Evolutionary conservation across 2,888 invertebrate species (phyloP), one percentile per base, ranked within the genome.

Genomic region (Drosophila paranaensis): DNA sequence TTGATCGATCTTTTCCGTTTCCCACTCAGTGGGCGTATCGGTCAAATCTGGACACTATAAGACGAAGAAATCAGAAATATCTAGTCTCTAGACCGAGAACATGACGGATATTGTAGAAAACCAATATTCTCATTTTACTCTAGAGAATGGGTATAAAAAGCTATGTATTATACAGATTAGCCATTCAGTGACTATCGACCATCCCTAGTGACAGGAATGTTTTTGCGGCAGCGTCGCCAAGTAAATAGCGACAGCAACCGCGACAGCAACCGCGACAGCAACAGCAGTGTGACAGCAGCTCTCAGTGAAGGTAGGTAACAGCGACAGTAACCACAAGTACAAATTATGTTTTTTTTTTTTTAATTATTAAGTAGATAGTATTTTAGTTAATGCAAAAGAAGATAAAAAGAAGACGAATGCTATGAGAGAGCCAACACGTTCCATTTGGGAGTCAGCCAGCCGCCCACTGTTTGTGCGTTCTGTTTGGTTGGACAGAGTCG

Each of bases 371-470:
- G 10, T 60, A 25, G 16, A 5, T 55, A 50, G 76, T 66, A 25
- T 35, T 63, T 75, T 82, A 79, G 82, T 77, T 82, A 69, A 73
- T 72, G 76, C 58, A 4, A 51, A 48, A 51, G 25, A 8, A 33
- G 8, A 33, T 33, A 11, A 4, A n/a, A 16, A 35, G 1, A 10
- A 40, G 20, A 25, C 9, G 55, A 33, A 55, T 11, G 16, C 51
- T 65, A 95, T 95, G 95, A 84, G 76, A 74, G 86, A 82, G 68
- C 60, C 85, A 40, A 65, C 64, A 35, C 76, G 81, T 60, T 73
- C 88, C 82, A 94, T 94, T 91, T 95, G 95, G 95, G 94, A 95
- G 91, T 94, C 95, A 78, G 94, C 95, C 72, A 94, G 94, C 91
- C 93, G 94, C 74, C 95, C 95, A 88, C 93, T 95, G 91, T 95